These are phyloP conservation scores for Lagorchestes hirsutus DNA, from an alignment of 2,797 vertebrate genomes.

Conservation along the genomic window DNA sequence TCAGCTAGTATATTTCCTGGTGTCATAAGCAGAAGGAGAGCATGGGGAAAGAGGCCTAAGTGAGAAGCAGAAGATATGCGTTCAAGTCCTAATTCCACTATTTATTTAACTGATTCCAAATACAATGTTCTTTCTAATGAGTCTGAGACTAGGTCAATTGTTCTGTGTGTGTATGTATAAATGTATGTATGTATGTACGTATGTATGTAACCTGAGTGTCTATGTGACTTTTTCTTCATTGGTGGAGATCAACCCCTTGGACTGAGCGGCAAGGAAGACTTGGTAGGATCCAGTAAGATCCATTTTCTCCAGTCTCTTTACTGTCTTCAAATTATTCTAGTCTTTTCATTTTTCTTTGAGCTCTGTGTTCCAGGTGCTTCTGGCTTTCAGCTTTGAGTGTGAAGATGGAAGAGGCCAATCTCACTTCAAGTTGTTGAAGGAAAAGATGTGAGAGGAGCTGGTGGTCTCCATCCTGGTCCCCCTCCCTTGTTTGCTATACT, in stretches of 20 bases:
- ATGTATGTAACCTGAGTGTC: not conserved
- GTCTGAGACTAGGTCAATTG: not conserved
- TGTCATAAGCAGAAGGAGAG: not conserved
- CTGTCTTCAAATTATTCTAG: not conserved
- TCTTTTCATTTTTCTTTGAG: conserved; percentile 39
- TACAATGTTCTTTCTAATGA: conserved; percentile 11
- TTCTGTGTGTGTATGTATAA: not conserved
- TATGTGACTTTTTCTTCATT: not conserved
- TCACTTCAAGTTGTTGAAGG: not conserved
- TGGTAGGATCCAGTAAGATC: not conserved
- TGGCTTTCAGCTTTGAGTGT: not conserved
- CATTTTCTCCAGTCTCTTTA: not conserved
- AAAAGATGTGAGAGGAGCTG: not conserved
- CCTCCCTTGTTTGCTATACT: not conserved
- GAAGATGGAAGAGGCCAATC: not conserved
- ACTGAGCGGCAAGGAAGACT: not conserved
- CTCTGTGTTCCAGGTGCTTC: not conserved
- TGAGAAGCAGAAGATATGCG: not conserved
- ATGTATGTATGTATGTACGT: not conserved
- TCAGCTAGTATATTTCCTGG: not conserved
- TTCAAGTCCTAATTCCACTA: not conserved
- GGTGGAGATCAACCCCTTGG: conserved; percentile 32
- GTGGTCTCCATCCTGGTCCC: not conserved
- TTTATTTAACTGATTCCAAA: not conserved
- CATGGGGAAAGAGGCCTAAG: not conserved